Evolutionary conservation across 1,140 invertebrate species (phyloP), one percentile per base, ranked within the genome.

Genomic region (Trichoplusia ni): DNA sequence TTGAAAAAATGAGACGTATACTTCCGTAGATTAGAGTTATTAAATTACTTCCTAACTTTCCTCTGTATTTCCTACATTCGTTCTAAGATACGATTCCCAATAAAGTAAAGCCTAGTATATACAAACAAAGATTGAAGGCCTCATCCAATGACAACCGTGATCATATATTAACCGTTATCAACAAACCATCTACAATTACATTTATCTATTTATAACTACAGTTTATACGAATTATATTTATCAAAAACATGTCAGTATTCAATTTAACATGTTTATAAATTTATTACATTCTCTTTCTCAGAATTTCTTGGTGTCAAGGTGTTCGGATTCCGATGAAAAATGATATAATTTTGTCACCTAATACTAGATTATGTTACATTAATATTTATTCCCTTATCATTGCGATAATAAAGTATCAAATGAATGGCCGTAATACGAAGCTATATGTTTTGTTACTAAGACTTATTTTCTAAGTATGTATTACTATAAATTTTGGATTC

Each of bases 281-380:
- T 58, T 29, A 42, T 42, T 5, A 13, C 37, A 29, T 19, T 42
- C 53, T 18, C 25, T 18, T 58, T 58, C 53, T 18, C 4, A 42
- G 53, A 58, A 58, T 40, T 58, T 42, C 23, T 58, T 8, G 40
- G 7, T 35, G 53, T 58, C 53, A 58, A 58, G 53, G 53, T 11
- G 37, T 40, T 19, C 19, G 7, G 16, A 18, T 58, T 58, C 53
- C 13, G 21, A 33, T 25, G 53, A 58, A 58, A 25, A 23, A 37
- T 25, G 35, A 56, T 40, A 56, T 27, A 27, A 9, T 16, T 14
- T 47, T 29, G 25, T 25, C 14, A 7, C 14, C 5, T 18, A 38
- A 16, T 4, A 16, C n/a, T 23, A 25, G 42, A 46, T 25, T 25
- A 46, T 4, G 13, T 40, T 18, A 18, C 16, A 38, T 6, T 19